These are phyloP conservation scores for Pampusana beccarii DNA, from an alignment of 2,113 vertebrate genomes.

Conservation along the genomic window DNA sequence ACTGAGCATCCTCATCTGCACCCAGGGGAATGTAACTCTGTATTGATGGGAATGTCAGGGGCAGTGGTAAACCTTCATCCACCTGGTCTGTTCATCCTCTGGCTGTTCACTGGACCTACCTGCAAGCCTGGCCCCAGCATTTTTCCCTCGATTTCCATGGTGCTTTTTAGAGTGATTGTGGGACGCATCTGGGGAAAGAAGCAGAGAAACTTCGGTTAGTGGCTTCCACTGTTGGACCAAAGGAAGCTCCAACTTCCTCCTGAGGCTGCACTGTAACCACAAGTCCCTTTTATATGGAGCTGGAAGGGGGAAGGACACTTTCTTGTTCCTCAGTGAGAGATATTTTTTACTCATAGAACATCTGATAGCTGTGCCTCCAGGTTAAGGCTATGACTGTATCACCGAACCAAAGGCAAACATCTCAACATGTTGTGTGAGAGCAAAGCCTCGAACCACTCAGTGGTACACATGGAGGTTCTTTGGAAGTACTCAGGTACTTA, in stretches of 20 bases:
- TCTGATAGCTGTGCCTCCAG: not conserved
- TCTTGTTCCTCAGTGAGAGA: no score
- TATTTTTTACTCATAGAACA: not conserved
- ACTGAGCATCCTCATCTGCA: not conserved
- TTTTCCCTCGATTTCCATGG: conserved; percentile 47
- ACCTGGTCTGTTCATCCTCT: not conserved
- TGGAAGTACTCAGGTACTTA: not conserved
- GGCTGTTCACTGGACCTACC: conserved; percentile 20
- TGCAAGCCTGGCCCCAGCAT: conserved; percentile 25
- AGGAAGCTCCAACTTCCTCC: not conserved
- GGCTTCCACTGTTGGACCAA: not conserved
- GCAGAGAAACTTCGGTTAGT: not conserved
- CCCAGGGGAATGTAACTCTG: not conserved
- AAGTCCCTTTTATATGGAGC: not conserved
- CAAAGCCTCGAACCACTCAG: not conserved
- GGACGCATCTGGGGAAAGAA: conserved; percentile 5
- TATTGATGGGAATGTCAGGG: not conserved
- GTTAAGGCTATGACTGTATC: not conserved
- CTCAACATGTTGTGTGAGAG: not conserved
- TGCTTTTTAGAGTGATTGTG: conserved; percentile 51
- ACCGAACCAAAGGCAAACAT: not conserved
- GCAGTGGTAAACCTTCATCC: not conserved
- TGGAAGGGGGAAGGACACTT: not conserved
- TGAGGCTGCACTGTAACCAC: not conserved
- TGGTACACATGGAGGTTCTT: not conserved